A percentile compares a stretch with the other conserved stretches of the same genome.
phyloP scores from a whole-genome alignment of 2,888 invertebrate species.

The Apocheima hispidaria region DNA sequence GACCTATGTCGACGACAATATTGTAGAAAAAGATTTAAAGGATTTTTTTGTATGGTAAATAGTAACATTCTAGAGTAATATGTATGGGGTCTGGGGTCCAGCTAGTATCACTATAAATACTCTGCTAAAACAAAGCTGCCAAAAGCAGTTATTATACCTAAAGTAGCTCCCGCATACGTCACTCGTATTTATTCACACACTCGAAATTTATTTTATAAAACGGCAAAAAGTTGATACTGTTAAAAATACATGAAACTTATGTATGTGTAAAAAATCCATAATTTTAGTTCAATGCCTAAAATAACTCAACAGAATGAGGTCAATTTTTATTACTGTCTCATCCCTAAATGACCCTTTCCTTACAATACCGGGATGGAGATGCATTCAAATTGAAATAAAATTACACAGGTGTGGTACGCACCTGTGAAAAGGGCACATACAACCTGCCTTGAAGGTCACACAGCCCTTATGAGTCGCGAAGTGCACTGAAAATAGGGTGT shows the following conservation, averaged over 20 bases:
- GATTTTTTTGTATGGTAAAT: too few species aligned
- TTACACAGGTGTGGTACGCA: constrained; percentile 72
- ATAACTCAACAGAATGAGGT: not conserved
- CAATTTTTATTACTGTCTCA: not conserved
- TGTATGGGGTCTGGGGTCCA: too few species aligned
- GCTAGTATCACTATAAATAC: too few species aligned
- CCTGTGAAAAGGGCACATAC: constrained; percentile 71
- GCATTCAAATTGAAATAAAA: constrained; percentile 44
- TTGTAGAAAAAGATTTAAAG: too few species aligned
- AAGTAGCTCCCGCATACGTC: too few species aligned
- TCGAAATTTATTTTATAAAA: not conserved
- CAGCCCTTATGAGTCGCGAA: constrained; percentile 51
- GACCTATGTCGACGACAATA: not conserved
- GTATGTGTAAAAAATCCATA: not conserved
- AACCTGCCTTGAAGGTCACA: constrained; percentile 61
- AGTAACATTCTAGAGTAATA: too few species aligned
- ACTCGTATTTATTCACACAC: constrained; percentile 16
- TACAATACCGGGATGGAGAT: constrained; percentile 50
- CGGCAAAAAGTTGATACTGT: not conserved
- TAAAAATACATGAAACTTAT: not conserved
- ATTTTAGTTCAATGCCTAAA: not conserved
- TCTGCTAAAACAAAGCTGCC: too few species aligned
- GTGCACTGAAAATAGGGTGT: constrained; percentile 33
- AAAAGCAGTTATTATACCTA: too few species aligned
- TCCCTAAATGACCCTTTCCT: constrained; percentile 18